Base-by-base conservation (phyloP, 2,113 vertebrate species). In the Thunnus thynnus region DNA sequence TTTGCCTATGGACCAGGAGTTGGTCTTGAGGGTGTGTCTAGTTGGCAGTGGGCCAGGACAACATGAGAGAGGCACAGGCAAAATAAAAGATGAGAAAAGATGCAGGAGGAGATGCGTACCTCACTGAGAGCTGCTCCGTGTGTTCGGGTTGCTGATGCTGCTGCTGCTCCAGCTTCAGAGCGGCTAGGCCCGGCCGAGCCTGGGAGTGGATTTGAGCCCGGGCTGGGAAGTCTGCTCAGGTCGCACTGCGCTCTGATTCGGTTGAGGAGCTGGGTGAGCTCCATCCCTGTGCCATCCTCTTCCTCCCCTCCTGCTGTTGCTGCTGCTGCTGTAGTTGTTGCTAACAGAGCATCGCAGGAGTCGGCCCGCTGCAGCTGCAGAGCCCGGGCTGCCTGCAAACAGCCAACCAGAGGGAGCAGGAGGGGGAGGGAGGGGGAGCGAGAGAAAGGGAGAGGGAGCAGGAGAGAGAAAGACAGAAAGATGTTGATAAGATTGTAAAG, bases 201-300 rank as follows among this genome's bases (percentile, higher is more conserved):
- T 5, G 85, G 66, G 63, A 60, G 56, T 69, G 58, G 90, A 89
- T 82, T 82, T 69, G 93, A 83, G 65, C 12, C 11, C 2, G 66
- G 78, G 69, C 66, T 36, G 1, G 83, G 57, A 85, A 58, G 58
- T 86, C 88, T 74, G 84, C 82, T 81, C 27, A 68, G 88, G 87
- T 96, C 94, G 95, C 96, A 96, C 94, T 96, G 96, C 91, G 95
- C 94, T 95, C 96, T 94, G 95, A 94, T 95, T 93, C 92, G 94
- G 87, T 93, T 86, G 95, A 95, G 96, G 93, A 97, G 96, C 96
- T 93, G 96, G 94, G 95, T 91, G 91, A 95, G 94, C 91, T 97
- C 97, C 98, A 97, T 97, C 94, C 93, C 95, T 94, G 95, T 96
- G 95, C 97, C 97, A 97, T 97, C 96, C 95, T 97, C 96, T 96